phyloP scores from a whole-genome alignment of 2,113 vertebrate genomes.

The Paradoxurus hermaphroditus region DNA sequence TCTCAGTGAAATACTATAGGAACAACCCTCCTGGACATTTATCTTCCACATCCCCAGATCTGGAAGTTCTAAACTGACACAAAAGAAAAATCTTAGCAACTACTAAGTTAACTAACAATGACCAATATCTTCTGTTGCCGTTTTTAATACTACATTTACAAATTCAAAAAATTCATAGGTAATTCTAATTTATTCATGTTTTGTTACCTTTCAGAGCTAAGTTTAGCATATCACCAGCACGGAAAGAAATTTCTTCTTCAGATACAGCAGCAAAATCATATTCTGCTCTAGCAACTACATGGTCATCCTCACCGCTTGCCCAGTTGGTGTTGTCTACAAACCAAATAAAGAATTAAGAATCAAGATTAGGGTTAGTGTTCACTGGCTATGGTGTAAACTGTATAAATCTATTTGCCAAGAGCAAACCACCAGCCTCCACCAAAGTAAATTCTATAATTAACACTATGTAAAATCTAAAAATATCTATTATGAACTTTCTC shows the following conservation, averaged over 20 bases:
- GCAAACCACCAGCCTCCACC: not conserved
- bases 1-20: not conserved
- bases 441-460: slow-evolving; percentile 3
- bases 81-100: slow-evolving; percentile 6
- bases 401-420: slow-evolving; percentile 17
- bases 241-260: slow-evolving; percentile 95
- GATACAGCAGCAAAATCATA: slow-evolving; percentile 94
- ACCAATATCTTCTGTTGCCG: not conserved
- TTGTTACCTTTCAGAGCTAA: slow-evolving; percentile 95
- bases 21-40: not conserved
- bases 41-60: not conserved
- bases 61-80: not conserved
- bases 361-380: not conserved
- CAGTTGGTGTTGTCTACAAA: slow-evolving; percentile 85
- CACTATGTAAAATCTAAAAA: not conserved
- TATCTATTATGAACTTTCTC: not conserved
- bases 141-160: slow-evolving; percentile 45
- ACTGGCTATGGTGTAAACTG: not conserved
- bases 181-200: slow-evolving; percentile 33
- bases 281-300: slow-evolving; percentile 95
- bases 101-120: slow-evolving; percentile 22
- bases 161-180: slow-evolving; percentile 33
- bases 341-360: slow-evolving; percentile 47
- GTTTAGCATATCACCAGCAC: slow-evolving; percentile 94
- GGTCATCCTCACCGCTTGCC: slow-evolving; percentile 95